phyloP scores from a whole-genome alignment of 1,140 invertebrate genomes.

The Drosophila tristis region DNA sequence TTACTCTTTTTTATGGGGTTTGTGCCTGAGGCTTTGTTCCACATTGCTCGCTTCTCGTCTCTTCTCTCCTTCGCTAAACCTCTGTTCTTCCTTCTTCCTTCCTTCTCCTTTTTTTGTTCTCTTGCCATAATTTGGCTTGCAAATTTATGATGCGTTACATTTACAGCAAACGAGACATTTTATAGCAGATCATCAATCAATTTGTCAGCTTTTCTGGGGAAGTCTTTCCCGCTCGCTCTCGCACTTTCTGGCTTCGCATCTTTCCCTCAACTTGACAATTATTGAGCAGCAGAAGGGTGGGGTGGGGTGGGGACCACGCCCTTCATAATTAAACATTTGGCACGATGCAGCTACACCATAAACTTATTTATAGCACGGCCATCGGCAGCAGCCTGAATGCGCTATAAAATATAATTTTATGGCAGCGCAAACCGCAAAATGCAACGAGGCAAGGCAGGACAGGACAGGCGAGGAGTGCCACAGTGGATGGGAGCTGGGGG shows the following conservation, averaged over 20 bases:
- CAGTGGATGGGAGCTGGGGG: neutral
- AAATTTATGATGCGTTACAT: slow-evolving; percentile 82
- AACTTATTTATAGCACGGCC: slow-evolving; percentile 68
- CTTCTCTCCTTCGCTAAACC: slow-evolving; percentile 19
- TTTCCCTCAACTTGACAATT: slow-evolving; percentile 51
- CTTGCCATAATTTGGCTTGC: slow-evolving; percentile 70
- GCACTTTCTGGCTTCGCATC: too few relatives aligned
- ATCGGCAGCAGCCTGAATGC: slow-evolving; percentile 41
- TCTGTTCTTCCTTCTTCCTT: slow-evolving; percentile 1
- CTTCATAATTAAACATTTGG: slow-evolving; percentile 70
- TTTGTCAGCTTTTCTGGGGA: slow-evolving; percentile 67
- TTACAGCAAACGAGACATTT: slow-evolving; percentile 81
- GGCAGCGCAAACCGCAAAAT: slow-evolving; percentile 65
- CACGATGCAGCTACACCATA: slow-evolving; percentile 26
- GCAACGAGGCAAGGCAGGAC: slow-evolving; percentile 27
- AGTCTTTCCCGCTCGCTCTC: slow-evolving; percentile 9
- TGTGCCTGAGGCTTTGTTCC: slow-evolving; percentile 49
- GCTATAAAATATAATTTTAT: slow-evolving; percentile 76
- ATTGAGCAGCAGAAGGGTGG: slow-evolving; percentile 30
- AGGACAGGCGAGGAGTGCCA: neutral
- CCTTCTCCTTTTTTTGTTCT: neutral
- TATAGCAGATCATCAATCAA: slow-evolving; percentile 83
- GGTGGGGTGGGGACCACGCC: slow-evolving; percentile 40
- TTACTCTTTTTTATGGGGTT: slow-evolving; percentile 35
- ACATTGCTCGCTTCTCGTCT: slow-evolving; percentile 29